phyloP scores from a whole-genome alignment of 2,113 vertebrate species.

The Paratilapia polleni region DNA sequence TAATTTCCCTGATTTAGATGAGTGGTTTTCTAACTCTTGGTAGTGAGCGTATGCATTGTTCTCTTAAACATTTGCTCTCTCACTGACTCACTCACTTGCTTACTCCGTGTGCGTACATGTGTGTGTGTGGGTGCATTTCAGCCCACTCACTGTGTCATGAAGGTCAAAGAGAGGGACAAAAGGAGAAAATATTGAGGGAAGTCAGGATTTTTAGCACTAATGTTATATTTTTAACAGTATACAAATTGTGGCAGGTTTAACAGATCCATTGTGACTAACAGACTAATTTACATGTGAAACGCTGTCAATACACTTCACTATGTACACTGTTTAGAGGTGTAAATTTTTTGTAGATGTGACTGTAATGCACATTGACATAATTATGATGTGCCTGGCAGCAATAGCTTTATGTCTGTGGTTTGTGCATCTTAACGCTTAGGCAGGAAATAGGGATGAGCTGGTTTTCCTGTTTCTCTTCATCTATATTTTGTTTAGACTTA shows the following conservation, averaged over 20 bases:
- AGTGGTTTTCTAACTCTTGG: slow-evolving; percentile 77
- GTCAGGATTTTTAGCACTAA: neutral
- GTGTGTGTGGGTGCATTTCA: slow-evolving; percentile 16
- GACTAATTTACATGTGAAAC: neutral
- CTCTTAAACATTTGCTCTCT: slow-evolving; percentile 61
- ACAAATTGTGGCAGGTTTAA: neutral
- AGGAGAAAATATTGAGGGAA: slow-evolving; percentile 19
- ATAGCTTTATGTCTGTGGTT: slow-evolving; percentile 73
- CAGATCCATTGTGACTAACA: neutral
- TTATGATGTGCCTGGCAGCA: slow-evolving; percentile 54
- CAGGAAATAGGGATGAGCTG: slow-evolving; percentile 81
- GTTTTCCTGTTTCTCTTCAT: slow-evolving; percentile 78
- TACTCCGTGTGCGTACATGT: neutral
- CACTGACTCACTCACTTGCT: slow-evolving; percentile 35
- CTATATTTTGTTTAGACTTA: slow-evolving; percentile 58
- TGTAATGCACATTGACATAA: slow-evolving; percentile 34
- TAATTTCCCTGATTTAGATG: slow-evolving; percentile 84
- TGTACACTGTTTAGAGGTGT: neutral
- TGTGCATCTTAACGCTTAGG: slow-evolving; percentile 68
- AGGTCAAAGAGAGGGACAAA: slow-evolving; percentile 30
- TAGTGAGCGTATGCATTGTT: slow-evolving; percentile 68
- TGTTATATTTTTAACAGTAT: neutral
- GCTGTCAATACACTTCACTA: neutral
- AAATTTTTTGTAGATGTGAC: slow-evolving; percentile 21
- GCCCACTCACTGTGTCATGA: slow-evolving; percentile 15